These are phyloP conservation scores for Menidia beryllina DNA, from an alignment of 2,113 vertebrate genomes.

Conservation along the genomic window DNA sequence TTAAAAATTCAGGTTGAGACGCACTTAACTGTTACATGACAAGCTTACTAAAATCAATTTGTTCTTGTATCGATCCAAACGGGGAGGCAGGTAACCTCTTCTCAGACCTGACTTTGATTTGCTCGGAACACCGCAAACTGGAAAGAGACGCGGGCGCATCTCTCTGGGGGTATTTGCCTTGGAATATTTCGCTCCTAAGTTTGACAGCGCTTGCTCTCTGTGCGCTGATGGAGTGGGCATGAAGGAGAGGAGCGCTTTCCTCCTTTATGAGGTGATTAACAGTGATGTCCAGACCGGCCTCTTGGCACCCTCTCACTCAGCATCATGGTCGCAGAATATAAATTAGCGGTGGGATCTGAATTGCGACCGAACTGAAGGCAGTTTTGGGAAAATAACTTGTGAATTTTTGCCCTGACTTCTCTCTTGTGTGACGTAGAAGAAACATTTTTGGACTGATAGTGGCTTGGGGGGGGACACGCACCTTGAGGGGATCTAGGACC, in stretches of 20 bases:
- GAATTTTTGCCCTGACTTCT: no score
- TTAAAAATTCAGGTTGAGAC: conserved; percentile 8
- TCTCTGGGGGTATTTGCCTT: neutral
- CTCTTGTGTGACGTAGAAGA: no score
- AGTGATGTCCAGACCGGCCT: conserved; percentile 7
- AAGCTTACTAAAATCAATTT: conserved; percentile 18
- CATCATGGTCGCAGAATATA: conserved; percentile 30
- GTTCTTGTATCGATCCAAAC: conserved; percentile 38
- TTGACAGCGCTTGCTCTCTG: neutral
- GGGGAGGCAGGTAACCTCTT: conserved; percentile 2
- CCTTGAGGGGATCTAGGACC: neutral
- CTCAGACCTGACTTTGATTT: conserved; percentile 20
- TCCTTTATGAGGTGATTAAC: conserved; percentile 22
- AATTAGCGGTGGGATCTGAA: conserved; percentile 38
- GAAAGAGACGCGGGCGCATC: neutral
- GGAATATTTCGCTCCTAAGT: neutral
- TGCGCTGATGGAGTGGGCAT: neutral
- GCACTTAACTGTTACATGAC: conserved; percentile 9
- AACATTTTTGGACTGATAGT: no score
- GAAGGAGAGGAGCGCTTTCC: conserved; percentile 1
- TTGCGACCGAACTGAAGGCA: conserved; percentile 21
- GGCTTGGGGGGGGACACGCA: no score
- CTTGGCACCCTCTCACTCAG: conserved; percentile 14
- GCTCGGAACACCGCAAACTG: neutral
- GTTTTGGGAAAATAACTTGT: conserved; percentile 31